Percentiles rank a stretch among this genome's conserved stretches.
Evolutionary conservation across 2,113 vertebrate species (phyloP).

Genomic region (Carettochelys insculpta): DNA sequence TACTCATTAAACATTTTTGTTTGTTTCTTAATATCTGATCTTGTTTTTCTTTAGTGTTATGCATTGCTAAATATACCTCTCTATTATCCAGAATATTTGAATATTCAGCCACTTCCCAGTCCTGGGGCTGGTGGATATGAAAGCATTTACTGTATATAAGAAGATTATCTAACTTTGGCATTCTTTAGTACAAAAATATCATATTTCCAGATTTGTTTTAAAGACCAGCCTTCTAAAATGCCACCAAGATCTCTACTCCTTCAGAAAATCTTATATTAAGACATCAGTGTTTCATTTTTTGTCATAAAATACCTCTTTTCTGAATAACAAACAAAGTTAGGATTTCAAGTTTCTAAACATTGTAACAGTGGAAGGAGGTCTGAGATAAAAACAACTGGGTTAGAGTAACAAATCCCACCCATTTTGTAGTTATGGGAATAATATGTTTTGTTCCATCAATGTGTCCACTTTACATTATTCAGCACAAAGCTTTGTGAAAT

Average conservation of each 20-base stretch:
- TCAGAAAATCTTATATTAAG: background rate
- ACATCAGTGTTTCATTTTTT: background rate
- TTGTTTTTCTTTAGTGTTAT: too few relatives aligned
- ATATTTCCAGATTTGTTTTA: background rate
- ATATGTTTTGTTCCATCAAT: conserved; percentile 76
- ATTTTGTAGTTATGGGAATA: conserved; percentile 69
- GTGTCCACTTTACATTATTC: conserved; percentile 82
- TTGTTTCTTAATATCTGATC: too few relatives aligned
- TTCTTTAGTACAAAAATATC: background rate
- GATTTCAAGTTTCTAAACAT: conserved; percentile 48
- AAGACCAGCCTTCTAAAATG: background rate
- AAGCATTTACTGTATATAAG: too few relatives aligned
- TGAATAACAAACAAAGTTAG: background rate
- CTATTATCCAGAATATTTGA: too few relatives aligned
- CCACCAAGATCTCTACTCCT: accelerated
- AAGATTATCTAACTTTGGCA: background rate
- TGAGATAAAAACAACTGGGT: conserved; percentile 49
- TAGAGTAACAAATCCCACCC: conserved; percentile 42
- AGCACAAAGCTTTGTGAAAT: conserved; percentile 83
- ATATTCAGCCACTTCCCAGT: too few relatives aligned
- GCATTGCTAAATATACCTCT: too few relatives aligned
- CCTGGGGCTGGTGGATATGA: too few relatives aligned
- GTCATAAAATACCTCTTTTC: background rate
- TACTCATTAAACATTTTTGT: too few relatives aligned
- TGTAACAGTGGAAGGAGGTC: conserved; percentile 24